These are phyloP conservation scores for Dicrostonyx torquatus DNA, from an alignment of 2,797 vertebrate genomes.

Conservation along the genomic window DNA sequence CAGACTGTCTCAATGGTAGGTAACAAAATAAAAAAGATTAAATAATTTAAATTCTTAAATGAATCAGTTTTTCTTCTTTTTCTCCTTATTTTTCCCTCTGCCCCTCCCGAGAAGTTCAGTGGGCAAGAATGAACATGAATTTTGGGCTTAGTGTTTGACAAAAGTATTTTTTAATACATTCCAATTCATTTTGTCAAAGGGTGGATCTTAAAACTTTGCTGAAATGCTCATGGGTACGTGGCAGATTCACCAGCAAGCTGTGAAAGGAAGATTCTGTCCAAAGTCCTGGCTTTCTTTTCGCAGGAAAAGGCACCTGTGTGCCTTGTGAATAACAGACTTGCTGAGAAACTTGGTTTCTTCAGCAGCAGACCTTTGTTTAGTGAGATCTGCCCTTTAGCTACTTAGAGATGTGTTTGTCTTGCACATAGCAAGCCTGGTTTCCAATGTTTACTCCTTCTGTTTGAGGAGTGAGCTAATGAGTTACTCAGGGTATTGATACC, in stretches of 20 bases:
- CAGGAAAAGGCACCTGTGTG: background rate
- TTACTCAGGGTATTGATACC: background rate
- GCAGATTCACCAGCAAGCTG: background rate
- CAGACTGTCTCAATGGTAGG: constrained; percentile 98
- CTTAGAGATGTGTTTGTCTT: background rate
- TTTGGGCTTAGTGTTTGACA: constrained; percentile 27
- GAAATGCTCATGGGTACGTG: background rate
- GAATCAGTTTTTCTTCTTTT: constrained; percentile 82
- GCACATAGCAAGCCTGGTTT: background rate
- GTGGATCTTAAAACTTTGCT: constrained; percentile 11
- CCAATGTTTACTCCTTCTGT: background rate
- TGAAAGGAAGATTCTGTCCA: background rate
- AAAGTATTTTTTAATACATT: background rate
- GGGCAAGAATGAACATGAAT: constrained; percentile 44
- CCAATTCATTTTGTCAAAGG: constrained; percentile 19
- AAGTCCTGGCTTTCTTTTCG: background rate
- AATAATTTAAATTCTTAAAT: constrained; percentile 91
- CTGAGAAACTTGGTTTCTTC: background rate
- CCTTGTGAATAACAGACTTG: background rate
- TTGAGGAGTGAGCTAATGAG: background rate
- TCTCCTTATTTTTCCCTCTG: background rate
- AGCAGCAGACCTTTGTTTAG: background rate
- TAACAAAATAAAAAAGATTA: constrained; percentile 94
- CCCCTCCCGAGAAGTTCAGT: background rate
- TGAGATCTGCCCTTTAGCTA: background rate